Conservation (phyloP, 2,888 invertebrate species). For the Onchidella celtica region DNA sequence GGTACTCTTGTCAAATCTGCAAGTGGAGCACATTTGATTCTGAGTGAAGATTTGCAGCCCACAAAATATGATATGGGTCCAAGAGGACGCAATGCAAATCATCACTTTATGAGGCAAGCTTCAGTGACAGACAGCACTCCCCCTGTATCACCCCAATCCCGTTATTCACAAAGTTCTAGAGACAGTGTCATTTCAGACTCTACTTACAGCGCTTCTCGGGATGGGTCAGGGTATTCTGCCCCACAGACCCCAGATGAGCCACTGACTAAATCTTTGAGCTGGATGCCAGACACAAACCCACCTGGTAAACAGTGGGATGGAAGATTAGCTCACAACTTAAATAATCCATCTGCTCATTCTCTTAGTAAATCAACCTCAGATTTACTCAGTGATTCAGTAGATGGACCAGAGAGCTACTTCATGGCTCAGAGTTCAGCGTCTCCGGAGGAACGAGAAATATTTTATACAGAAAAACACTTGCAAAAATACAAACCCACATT, state of each 20-base stretch:
- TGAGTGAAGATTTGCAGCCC: constrained; percentile 60
- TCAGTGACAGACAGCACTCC: constrained; percentile 66
- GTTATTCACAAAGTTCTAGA: constrained; percentile 66
- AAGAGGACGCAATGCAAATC: constrained; percentile 19
- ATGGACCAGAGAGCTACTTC: not conserved
- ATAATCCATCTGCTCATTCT: not conserved
- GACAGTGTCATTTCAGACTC: constrained; percentile 71
- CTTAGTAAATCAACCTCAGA: constrained; percentile 34
- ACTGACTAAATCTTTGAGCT: not conserved
- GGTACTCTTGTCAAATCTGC: constrained; percentile 68
- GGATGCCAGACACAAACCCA: constrained; percentile 26
- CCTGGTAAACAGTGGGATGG: not conserved
- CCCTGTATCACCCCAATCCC: constrained; percentile 68
- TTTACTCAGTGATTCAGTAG: not conserved
- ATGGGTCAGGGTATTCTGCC: constrained; percentile 42
- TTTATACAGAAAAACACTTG: not conserved
- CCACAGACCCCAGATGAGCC: constrained; percentile 55
- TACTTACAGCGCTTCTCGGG: constrained; percentile 54
- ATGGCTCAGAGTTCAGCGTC: not conserved
- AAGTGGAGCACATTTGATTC: constrained; percentile 74
- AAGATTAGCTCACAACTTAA: not conserved
- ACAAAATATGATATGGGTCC: constrained; percentile 27
- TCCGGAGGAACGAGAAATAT: too few species aligned
- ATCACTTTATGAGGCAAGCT: constrained; percentile 52
- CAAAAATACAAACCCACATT: constrained; percentile 11